A percentile compares a stretch with the other conserved stretches of the same genome.
Evolutionary conservation across 2,888 invertebrate genomes (phyloP).

Genomic region (Tolmerus cingulatus): DNA sequence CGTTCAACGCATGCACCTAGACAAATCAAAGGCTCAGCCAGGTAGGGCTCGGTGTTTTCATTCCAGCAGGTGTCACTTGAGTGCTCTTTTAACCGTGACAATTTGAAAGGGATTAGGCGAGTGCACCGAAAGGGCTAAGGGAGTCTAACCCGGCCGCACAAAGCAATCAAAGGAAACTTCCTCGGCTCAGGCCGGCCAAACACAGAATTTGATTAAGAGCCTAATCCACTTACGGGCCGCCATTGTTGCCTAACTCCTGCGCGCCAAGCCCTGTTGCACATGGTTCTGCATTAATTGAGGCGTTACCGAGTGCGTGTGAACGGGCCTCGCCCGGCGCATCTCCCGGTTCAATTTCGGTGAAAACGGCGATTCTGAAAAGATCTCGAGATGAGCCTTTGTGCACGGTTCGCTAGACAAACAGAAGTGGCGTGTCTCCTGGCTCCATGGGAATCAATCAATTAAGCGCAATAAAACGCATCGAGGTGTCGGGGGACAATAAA

Average conservation of each 20-base stretch:
- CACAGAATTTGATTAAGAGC: conserved; percentile 45
- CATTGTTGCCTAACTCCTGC: conserved; percentile 47
- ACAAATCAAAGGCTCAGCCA: conserved; percentile 10
- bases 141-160: conserved; percentile 31
- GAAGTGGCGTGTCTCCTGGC: conserved; percentile 40
- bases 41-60: conserved; percentile 36
- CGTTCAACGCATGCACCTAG: not conserved
- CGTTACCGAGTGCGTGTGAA: conserved; percentile 45
- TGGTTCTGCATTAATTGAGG: conserved; percentile 48
- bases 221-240: conserved; percentile 46
- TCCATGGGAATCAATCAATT: conserved; percentile 47
- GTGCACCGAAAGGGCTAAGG: conserved; percentile 44
- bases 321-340: conserved; percentile 11
- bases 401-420: conserved; percentile 43
- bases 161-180: conserved; percentile 41
- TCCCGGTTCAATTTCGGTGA: not conserved
- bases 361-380: conserved; percentile 11
- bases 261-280: conserved; percentile 45
- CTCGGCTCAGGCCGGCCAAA: conserved; percentile 36
- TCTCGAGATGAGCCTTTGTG: conserved; percentile 34
- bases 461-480: conserved; percentile 44
- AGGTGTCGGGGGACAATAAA: conserved; percentile 39
- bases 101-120: conserved; percentile 47
- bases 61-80: conserved; percentile 48
- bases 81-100: conserved; percentile 48